Percentiles rank a stretch among this genome's conserved stretches.
Evolutionary conservation across 2,797 vertebrate species (phyloP).

Genomic region (Phataginus tricuspis): DNA sequence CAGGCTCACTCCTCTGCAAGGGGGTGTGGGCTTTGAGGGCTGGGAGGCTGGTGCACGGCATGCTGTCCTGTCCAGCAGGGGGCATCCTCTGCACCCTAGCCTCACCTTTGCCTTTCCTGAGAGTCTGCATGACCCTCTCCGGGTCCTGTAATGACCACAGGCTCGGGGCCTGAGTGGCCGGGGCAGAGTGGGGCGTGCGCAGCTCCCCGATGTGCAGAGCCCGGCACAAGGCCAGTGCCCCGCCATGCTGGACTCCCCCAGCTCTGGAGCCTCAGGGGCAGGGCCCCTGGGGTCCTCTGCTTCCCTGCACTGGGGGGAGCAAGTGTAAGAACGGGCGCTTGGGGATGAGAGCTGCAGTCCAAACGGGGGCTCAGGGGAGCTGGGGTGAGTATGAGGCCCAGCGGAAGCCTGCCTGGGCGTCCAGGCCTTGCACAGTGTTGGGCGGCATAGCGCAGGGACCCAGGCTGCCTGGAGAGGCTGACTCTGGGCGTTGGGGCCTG

Average conservation of each 20-base stretch:
- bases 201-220: not conserved
- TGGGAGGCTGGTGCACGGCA: too few relatives aligned
- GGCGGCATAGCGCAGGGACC: too few relatives aligned
- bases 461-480: not conserved
- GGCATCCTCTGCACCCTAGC: not conserved
- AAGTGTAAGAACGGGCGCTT: accelerated
- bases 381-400: accelerated
- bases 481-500: not conserved
- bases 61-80: not conserved
- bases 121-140: not conserved
- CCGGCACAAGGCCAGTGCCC: not conserved
- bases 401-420: too few relatives aligned
- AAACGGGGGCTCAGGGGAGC: not conserved
- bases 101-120: not conserved
- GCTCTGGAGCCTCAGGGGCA: not conserved
- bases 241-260: not conserved
- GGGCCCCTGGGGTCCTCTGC: not conserved
- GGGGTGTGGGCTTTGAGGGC: not conserved
- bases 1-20: not conserved
- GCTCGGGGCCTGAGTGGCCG: not conserved
- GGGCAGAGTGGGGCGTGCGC: too few relatives aligned
- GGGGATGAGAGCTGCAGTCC: not conserved
- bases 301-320: not conserved
- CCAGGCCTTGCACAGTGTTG: not conserved
- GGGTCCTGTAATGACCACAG: not conserved